Evolutionary conservation across 2,888 invertebrate genomes (phyloP), one percentile per base, ranked within the genome.

Genomic region (Amiota communis): DNA sequence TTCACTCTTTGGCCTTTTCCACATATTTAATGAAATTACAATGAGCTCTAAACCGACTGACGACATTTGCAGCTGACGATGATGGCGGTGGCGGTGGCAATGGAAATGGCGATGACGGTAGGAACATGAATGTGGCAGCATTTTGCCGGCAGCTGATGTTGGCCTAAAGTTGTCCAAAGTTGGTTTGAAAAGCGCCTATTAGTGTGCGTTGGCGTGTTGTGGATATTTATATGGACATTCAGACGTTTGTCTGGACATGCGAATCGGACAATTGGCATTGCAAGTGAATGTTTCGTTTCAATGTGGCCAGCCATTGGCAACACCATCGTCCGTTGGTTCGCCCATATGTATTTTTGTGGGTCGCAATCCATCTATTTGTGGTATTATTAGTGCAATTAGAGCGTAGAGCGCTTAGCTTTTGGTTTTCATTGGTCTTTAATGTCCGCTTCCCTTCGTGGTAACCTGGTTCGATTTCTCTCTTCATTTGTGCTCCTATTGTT

Each of bases 311-410:
- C 36, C 36, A 36, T 36, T 6, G 0, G 36, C 36, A 36, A 36
- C 36, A 6, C 36, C 36, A 36, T 36, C 36, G 36, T 36, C 6
- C 36, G 8, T 36, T 36, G 36, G 36, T 36, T 36, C 36, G 36
- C 36, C 6, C 36, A 6, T 36, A 36, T 6, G 36, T 36, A 36
- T 36, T 36, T 6, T 36, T 2, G 2, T 36, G 36, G 36, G 36
- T 23, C 23, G 23, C 1, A 36, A 36, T 36, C 36, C 36, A 36
- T 36, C 67, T 71, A 72, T 17, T 70, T 85, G 83, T 81, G 80
- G 80, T 77, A 83, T 83, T 83, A 83, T 86, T 85, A 83, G 84
- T 79, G 82, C 82, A 83, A 83, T 83, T 86, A 83, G 86, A 75
- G 80, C 77, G 77, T 86, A 83, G 86, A 75, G 80, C 77, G 77